phyloP scores from a whole-genome alignment of 2,888 invertebrate species.

The Strigamia transsilvanica region DNA sequence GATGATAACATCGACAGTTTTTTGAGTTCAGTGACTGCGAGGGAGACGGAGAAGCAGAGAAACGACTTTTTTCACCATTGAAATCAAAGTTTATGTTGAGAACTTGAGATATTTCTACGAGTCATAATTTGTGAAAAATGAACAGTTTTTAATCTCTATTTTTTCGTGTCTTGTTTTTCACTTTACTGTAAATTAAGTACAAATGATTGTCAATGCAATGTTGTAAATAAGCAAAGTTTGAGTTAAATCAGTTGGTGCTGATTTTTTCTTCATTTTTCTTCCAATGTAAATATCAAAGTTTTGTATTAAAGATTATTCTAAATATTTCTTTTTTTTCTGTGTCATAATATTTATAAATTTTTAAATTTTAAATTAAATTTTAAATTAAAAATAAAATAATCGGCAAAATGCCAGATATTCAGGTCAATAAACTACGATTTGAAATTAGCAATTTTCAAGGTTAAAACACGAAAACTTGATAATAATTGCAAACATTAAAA shows the following conservation, averaged over 20 bases:
- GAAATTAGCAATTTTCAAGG: background rate
- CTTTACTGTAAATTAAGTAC: background rate
- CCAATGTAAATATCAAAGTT: too few relatives aligned
- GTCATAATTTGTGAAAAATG: background rate
- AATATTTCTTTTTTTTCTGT: too few relatives aligned
- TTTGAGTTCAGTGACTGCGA: background rate
- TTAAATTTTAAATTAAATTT: background rate
- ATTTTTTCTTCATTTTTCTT: too few relatives aligned
- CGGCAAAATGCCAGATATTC: background rate
- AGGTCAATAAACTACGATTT: constrained; percentile 1
- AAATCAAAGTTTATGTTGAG: background rate
- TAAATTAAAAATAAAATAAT: background rate
- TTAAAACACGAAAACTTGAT: background rate
- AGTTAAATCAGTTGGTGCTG: too few relatives aligned
- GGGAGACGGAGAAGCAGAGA: background rate
- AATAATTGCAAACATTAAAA: background rate
- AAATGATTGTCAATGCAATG: background rate
- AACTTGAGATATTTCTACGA: background rate
- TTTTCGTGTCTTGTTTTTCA: too few relatives aligned
- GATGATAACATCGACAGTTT: background rate
- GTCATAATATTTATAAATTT: background rate
- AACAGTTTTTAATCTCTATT: background rate
- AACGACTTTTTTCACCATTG: background rate
- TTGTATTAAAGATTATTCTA: too few relatives aligned
- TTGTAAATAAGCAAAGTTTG: background rate